phyloP scores from a whole-genome alignment of 1,140 invertebrate species.

The Aphelenchoides fujianensis region DNA sequence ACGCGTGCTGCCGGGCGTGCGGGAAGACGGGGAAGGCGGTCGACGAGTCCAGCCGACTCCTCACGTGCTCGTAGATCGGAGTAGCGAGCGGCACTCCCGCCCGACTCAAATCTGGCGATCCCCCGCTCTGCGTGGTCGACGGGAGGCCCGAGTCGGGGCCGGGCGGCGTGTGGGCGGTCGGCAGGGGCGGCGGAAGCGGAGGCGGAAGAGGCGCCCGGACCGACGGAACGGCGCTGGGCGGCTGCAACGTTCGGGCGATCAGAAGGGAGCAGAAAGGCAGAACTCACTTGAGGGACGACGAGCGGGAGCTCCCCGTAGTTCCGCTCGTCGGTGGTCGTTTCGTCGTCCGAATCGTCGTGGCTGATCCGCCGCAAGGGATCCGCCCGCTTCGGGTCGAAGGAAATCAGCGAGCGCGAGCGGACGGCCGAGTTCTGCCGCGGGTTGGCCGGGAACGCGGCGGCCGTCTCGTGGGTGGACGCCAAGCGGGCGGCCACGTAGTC shows the following conservation, averaged over 20 bases:
- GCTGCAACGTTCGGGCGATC: no score
- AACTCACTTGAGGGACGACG: not conserved
- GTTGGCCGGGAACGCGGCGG: not conserved
- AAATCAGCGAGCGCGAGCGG: constrained; percentile 25
- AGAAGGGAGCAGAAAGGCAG: not conserved
- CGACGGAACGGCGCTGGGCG: not conserved
- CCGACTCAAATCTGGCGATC: constrained; percentile 2
- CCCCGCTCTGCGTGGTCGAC: not conserved
- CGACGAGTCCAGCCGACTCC: not conserved
- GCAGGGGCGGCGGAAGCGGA: not conserved
- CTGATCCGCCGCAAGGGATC: not conserved
- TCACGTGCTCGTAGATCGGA: constrained; percentile 1
- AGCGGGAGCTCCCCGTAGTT: not conserved
- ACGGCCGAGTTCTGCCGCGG: not conserved
- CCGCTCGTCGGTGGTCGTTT: constrained; percentile 22
- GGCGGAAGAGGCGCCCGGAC: not conserved
- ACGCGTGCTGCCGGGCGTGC: not conserved
- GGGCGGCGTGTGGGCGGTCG: no score
- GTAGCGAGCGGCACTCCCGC: not conserved
- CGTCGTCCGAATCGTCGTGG: constrained; percentile 38
- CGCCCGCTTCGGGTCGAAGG: constrained; percentile 45
- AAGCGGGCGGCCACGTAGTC: constrained; percentile 20
- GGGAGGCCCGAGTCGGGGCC: constrained; percentile 13
- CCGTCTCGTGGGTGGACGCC: not conserved
- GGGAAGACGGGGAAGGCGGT: not conserved